A percentile compares a stretch with the other conserved stretches of the same genome.
phyloP scores from a whole-genome alignment of 2,797 vertebrate species.

The Chromis chromis region DNA sequence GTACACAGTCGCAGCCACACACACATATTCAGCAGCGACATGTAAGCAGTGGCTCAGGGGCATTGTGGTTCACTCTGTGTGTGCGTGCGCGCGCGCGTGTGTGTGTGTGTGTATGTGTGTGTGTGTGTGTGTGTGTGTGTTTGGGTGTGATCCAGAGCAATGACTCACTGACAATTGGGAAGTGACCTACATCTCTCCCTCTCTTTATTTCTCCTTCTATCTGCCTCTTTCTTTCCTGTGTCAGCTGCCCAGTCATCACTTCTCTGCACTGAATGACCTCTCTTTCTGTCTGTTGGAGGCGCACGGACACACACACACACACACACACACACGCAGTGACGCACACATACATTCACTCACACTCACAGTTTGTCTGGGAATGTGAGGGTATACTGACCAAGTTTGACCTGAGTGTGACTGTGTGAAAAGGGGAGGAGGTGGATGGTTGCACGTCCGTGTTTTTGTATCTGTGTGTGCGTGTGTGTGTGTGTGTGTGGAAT shows the following conservation, averaged over 20 bases:
- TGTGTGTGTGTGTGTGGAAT: slow-evolving; percentile 6
- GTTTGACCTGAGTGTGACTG: slow-evolving; percentile 65
- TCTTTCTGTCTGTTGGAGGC: slow-evolving; percentile 52
- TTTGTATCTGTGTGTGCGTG: slow-evolving; percentile 1
- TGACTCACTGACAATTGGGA: slow-evolving; percentile 81
- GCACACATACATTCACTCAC: slow-evolving; percentile 9
- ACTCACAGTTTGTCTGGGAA: slow-evolving; percentile 74
- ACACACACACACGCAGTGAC: slow-evolving; percentile 20
- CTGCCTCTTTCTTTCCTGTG: slow-evolving; percentile 76
- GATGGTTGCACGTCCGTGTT: slow-evolving; percentile 36
- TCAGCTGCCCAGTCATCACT: slow-evolving; percentile 81
- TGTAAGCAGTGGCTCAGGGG: slow-evolving; percentile 27
- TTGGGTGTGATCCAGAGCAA: slow-evolving; percentile 68
- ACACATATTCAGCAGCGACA: slow-evolving; percentile 49
- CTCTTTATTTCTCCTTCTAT: slow-evolving; percentile 70
- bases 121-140: slow-evolving; percentile 35
- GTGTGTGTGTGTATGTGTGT: slow-evolving; percentile 31
- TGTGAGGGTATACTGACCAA: slow-evolving; percentile 64
- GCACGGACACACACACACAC: slow-evolving; percentile 8
- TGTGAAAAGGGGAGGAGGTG: slow-evolving; percentile 51
- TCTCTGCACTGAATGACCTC: slow-evolving; percentile 74
- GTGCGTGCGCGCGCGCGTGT: too few species aligned
- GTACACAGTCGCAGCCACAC: slow-evolving; percentile 26
- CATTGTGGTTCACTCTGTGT: slow-evolving; percentile 23
- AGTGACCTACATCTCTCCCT: slow-evolving; percentile 77